phyloP scores from a whole-genome alignment of 2,888 invertebrate species.

The Parthenolecanium corni region DNA sequence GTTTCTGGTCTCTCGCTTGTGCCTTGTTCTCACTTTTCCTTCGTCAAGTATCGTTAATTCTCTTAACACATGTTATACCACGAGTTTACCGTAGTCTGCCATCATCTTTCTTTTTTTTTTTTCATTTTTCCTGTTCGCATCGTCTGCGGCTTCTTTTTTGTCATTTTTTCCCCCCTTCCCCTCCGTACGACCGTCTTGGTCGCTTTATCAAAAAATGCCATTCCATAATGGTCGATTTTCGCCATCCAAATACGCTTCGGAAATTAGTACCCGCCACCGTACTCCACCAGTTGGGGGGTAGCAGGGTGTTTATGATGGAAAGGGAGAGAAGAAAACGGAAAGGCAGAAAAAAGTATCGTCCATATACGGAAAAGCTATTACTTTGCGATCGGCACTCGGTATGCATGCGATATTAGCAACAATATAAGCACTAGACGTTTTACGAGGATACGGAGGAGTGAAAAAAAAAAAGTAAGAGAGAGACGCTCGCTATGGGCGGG shows the following conservation, averaged over 20 bases:
- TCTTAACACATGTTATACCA: no score
- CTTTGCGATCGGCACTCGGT: slow-evolving; percentile 25
- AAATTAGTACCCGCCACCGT: slow-evolving; percentile 10
- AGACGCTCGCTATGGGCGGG: no score
- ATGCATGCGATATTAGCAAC: slow-evolving; percentile 25
- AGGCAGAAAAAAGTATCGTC: slow-evolving; percentile 13
- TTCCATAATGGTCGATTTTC: background rate
- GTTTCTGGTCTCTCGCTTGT: no score
- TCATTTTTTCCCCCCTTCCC: no score
- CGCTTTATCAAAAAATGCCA: background rate
- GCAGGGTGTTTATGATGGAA: no score
- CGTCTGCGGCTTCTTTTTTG: background rate
- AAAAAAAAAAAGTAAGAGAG: slow-evolving; percentile 10
- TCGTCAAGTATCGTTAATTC: no score
- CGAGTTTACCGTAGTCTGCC: no score
- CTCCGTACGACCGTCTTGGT: no score
- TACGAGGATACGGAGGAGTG: slow-evolving; percentile 9
- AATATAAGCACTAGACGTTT: slow-evolving; percentile 20
- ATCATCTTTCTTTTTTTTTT: background rate
- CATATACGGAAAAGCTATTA: slow-evolving; percentile 25
- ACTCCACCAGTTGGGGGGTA: no score
- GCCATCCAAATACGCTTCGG: background rate
- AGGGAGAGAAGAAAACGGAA: no score
- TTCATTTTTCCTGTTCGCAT: background rate
- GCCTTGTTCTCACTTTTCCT: no score